These are phyloP conservation scores for Sarcoramphus papa DNA, from an alignment of 2,797 vertebrate genomes.

Conservation along the genomic window DNA sequence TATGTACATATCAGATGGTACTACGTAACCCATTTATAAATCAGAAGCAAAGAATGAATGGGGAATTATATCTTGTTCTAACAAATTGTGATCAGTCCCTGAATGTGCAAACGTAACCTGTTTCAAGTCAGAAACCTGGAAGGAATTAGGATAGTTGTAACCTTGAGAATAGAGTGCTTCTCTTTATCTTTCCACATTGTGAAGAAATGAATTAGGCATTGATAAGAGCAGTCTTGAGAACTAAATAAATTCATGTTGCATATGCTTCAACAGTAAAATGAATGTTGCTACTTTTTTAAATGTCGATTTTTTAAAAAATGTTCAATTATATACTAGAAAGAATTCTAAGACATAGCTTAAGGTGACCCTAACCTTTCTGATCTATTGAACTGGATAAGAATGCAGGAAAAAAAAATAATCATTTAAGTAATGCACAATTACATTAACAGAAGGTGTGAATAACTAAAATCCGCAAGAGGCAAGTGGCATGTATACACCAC, in stretches of 20 bases:
- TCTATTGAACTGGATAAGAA: neutral
- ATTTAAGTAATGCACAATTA: neutral
- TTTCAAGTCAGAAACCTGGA: neutral
- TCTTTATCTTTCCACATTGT: neutral
- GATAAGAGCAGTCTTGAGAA: neutral
- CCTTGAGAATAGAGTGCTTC: neutral
- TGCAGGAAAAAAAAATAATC: rapidly evolving
- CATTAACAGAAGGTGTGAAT: neutral
- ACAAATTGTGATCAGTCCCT: neutral
- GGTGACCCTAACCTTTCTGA: neutral
- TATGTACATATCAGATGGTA: neutral
- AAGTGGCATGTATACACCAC: too few species aligned
- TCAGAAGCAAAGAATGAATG: neutral
- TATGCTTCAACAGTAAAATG: neutral
- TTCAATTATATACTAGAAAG: neutral
- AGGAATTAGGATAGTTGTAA: neutral
- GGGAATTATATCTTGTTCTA: neutral
- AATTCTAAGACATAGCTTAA: neutral
- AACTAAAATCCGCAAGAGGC: neutral
- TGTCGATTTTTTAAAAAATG: neutral
- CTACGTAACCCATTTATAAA: neutral
- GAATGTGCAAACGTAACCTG: neutral
- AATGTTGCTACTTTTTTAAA: neutral
- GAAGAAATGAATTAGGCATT: neutral
- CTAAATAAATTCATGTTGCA: neutral